Evolutionary conservation across 2,888 invertebrate genomes (phyloP), one percentile per base, ranked within the genome.

Genomic region (Siphlonurus alternatus): DNA sequence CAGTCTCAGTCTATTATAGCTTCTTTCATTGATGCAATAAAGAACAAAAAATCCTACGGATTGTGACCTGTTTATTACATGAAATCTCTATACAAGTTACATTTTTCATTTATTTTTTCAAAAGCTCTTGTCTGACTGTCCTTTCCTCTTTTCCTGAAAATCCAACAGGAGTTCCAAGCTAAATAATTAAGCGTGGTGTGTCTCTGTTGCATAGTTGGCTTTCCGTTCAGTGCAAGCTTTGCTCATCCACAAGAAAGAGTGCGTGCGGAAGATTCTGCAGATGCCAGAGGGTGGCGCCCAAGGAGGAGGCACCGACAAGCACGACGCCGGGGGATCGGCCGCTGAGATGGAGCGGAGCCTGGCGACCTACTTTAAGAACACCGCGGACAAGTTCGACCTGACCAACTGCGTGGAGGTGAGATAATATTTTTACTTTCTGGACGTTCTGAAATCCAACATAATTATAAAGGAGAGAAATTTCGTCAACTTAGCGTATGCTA

Each of bases 171-270:
- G 51, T 53, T 51, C 56, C 59, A 19, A 54, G 2, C 25, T 10
- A 2, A 61, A 25, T 22, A 20, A 25, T 56, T 1, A 25, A 62
- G 20, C 10, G 10, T n/a, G n/a, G 24, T 53, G 19, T 56, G 15
- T 19, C 67, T 66, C 67, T 70, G 71, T 73, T 23, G 70, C 69
- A 23, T 74, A 88, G 88, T 80, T 89, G 71, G 83, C 88, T 67
- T 88, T 88, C 76, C 82, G 88, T 67, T 83, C 87, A 62, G 83
- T 84, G 68, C 83, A 83, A 71, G 81, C 85, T 69, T 80, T 87
- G 69, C 81, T 90, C 66, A 85, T 86, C 70, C 83, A 85, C 65
- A 86, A 90, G 69, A 81, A 88, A 67, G 80, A 82, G 66, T 87
- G 89, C 73, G 81, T 89, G 62, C 83, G 86, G 69, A 79, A 85